Base-by-base conservation (phyloP, 1,140 invertebrate genomes). In the Drosophila subpulchrella region DNA sequence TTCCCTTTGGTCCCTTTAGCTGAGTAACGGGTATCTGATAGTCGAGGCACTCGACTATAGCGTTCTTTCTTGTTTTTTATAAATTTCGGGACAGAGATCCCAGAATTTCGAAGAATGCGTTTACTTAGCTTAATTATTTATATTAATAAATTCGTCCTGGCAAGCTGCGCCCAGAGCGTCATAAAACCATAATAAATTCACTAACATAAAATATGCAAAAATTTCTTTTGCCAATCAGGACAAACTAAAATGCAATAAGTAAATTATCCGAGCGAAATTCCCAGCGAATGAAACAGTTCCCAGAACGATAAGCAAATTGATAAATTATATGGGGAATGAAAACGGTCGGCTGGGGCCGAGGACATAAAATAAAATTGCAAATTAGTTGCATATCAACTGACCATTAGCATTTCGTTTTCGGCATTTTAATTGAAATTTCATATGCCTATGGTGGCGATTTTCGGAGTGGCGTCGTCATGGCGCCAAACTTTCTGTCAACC, bases 391-490 rank as follows among this genome's bases (percentile, higher is more conserved):
- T 77, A 77, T 76, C 54, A 76, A 59, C 62, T 55, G 60, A 44
- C 20, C 71, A 76, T 76, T 76, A 76, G 71, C 70, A 76, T 76
- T 75, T 76, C 15, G 61, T 66, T 77, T 75, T 75, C 44, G 75
- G 54, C 54, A 78, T 63, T 78, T 78, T 78, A 77, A 78, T 78
- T 78, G 74, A 78, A 78, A 78, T 71, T 78, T 77, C 51, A 77
- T 75, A 75, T 77, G 75, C 75, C 75, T 77, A 76, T 53, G 39
- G 30, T 57, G 34, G 17, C 13, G 32, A 38, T 46, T 54, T 53
- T 54, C 15, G 50, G 48, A 39, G 61, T 15, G 20, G 47, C 12
- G 24, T 12, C 30, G 58, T 42, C 55, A n/a, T 38, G 51, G 24
- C 62, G 46, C 32, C 54, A 60, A 76, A 66, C 42, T 77, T 78